These are phyloP conservation scores for Oncorhynchus masou DNA, from an alignment of 2,113 vertebrate species.

Conservation along the genomic window DNA sequence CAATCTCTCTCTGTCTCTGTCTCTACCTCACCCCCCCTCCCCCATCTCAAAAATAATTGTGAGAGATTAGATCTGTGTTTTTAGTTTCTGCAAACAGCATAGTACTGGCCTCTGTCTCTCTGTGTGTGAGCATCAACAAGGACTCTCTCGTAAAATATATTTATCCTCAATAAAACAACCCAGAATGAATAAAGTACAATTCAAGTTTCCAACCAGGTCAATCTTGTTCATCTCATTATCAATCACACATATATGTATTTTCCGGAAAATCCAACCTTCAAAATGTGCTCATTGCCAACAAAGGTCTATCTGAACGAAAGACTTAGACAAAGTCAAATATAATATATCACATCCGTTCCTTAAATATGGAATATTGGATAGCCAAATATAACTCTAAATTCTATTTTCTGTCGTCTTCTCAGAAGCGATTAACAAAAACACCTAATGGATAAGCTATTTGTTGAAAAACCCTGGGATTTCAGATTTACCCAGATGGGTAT, in stretches of 20 bases:
- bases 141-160: not conserved
- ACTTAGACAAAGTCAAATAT: too few species aligned
- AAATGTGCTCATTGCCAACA: too few species aligned
- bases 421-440: slow-evolving; percentile 46
- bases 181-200: too few species aligned
- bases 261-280: too few species aligned
- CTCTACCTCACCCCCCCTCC: too few species aligned
- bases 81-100: slow-evolving; percentile 11
- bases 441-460: slow-evolving; percentile 51
- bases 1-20: too few species aligned
- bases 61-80: slow-evolving; percentile 39
- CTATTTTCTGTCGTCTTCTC: slow-evolving; percentile 25
- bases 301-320: too few species aligned
- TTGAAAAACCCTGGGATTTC: slow-evolving; percentile 55
- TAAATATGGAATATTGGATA: not conserved
- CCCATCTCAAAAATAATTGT: not conserved
- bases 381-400: not conserved
- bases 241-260: too few species aligned
- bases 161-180: not conserved
- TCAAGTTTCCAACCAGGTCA: too few species aligned
- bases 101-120: not conserved
- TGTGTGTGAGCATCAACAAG: not conserved
- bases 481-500: slow-evolving; percentile 69
- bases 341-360: not conserved
- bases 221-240: too few species aligned